These are phyloP conservation scores for Phodopus roborovskii DNA, from an alignment of 2,113 vertebrate genomes.

Conservation along the genomic window DNA sequence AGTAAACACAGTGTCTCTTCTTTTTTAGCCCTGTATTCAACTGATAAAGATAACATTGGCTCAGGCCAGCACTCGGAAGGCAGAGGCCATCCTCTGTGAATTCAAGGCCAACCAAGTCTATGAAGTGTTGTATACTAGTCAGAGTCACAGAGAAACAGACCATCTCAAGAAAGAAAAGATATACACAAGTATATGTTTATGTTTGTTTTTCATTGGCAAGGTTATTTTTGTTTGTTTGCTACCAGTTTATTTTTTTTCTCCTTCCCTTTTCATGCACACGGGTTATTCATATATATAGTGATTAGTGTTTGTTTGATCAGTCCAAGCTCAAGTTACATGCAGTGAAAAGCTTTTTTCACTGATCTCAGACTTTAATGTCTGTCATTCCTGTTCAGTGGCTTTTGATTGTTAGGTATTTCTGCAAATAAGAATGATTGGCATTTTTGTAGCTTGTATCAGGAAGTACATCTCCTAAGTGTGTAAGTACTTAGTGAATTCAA, in stretches of 20 bases:
- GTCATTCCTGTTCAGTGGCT: neutral
- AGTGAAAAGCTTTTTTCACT: neutral
- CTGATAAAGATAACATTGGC: neutral
- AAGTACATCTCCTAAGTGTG: neutral
- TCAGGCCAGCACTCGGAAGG: too few species aligned
- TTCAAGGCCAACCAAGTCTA: neutral
- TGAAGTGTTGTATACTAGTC: neutral
- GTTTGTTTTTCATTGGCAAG: neutral
- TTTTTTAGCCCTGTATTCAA: neutral
- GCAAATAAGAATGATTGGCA: slow-evolving; percentile 21
- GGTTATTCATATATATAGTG: neutral
- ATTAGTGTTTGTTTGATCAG: neutral
- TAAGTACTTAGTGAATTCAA: neutral
- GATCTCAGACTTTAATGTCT: neutral
- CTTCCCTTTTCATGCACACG: neutral
- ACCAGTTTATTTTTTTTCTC: neutral
- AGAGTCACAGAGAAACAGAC: neutral
- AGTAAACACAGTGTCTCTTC: slow-evolving; percentile 83
- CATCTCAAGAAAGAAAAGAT: neutral
- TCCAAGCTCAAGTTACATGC: neutral
- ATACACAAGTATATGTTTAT: neutral
- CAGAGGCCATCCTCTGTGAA: neutral
- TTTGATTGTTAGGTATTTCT: slow-evolving; percentile 25
- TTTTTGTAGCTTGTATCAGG: slow-evolving; percentile 19
- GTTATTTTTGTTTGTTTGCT: slow-evolving; percentile 7